Conservation (phyloP, 2,888 invertebrate species). For the Torymus auratus region DNA sequence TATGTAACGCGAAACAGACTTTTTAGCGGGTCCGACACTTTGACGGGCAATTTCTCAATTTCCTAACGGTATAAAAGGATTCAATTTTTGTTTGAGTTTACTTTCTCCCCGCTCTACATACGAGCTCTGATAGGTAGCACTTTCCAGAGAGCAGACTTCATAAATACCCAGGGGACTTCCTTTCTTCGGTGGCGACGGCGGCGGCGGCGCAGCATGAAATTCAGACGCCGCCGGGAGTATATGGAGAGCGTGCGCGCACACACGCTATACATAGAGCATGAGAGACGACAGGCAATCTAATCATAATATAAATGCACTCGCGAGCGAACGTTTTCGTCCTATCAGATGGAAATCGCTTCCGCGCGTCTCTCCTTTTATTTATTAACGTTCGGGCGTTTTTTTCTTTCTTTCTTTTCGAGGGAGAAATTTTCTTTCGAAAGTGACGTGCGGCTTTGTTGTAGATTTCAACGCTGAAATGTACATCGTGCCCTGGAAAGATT, state of each 20-base stretch:
- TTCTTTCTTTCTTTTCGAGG: too few relatives aligned
- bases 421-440: too few relatives aligned
- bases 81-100: conserved; percentile 34
- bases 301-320: conserved; percentile 7
- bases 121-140: conserved; percentile 27
- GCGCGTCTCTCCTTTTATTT: not conserved
- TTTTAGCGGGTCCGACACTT: conserved; percentile 5
- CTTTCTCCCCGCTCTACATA: not conserved
- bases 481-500: too few relatives aligned
- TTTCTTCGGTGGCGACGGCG: not conserved
- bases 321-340: not conserved
- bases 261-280: too few relatives aligned
- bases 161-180: conserved; percentile 37
- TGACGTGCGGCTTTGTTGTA: too few relatives aligned
- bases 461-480: too few relatives aligned
- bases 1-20: not conserved
- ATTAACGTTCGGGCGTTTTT: not conserved
- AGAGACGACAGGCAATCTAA: not conserved
- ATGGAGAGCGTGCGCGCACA: too few relatives aligned
- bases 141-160: conserved; percentile 37
- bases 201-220: too few relatives aligned
- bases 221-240: too few relatives aligned
- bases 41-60: conserved; percentile 39
- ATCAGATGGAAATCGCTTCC: not conserved
- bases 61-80: conserved; percentile 29